These are phyloP conservation scores for roundworm (Caenorhabditis elegans) DNA, from an alignment of 1,140 invertebrate genomes.

Conservation along the genomic window WBcel235 BX284603.4:8083001-8083500, in stretches of 20 bases:
- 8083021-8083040: conserved; percentile 93
- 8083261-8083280: conserved; percentile 65
- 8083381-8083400: conserved; percentile 85
- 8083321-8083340: conserved; percentile 86
- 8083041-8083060: conserved; percentile 74
- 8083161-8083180: too few relatives aligned
- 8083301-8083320: conserved; percentile 89
- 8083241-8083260: conserved; percentile 77
- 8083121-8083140: conserved; percentile 80
- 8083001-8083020: conserved; percentile 86
- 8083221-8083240: conserved; percentile 67
- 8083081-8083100: conserved; percentile 72
- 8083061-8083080: conserved; percentile 34
- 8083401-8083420: conserved; percentile 90
- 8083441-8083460: conserved; percentile 90
- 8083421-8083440: conserved; percentile 76
- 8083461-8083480: conserved; percentile 92
- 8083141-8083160: conserved; percentile 76
- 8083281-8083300: conserved; percentile 72
- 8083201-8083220: neutral
- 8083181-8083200: neutral
- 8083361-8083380: conserved; percentile 71
- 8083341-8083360: conserved; percentile 73
- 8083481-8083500: conserved; percentile 24
- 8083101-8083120: conserved; percentile 80